A percentile compares a stretch with the other conserved stretches of the same genome.
These are phyloP conservation scores for Oppia nitens DNA, from an alignment of 1,140 invertebrate species.

Conservation along the genomic window DNA sequence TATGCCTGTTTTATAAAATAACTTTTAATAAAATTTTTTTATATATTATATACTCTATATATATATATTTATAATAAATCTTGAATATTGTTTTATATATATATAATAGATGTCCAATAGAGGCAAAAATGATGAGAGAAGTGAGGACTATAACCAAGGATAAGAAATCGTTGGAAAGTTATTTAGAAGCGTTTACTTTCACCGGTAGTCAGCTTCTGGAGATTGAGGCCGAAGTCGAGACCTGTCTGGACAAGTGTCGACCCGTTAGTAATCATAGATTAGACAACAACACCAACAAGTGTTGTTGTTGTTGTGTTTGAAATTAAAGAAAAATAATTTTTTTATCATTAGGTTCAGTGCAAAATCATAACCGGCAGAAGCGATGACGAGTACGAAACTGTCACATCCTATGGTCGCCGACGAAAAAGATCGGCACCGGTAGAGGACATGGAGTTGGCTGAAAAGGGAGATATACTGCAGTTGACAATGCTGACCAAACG, in stretches of 20 bases:
- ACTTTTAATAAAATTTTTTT: too few relatives aligned
- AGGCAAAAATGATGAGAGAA: conserved; percentile 24
- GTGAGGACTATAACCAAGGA: conserved; percentile 19
- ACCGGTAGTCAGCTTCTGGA: conserved; percentile 20
- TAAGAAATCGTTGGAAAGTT: conserved; percentile 21
- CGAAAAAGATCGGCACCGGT: neutral
- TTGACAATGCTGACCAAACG: conserved; percentile 17
- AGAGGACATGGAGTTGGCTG: neutral
- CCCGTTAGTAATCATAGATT: conserved; percentile 17
- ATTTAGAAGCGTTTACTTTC: conserved; percentile 23
- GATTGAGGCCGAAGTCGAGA: conserved; percentile 24
- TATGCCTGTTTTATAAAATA: too few relatives aligned
- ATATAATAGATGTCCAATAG: conserved; percentile 20
- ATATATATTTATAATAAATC: too few relatives aligned
- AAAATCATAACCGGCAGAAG: conserved; percentile 19
- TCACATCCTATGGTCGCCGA: conserved; percentile 19
- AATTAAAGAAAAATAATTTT: neutral
- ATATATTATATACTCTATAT: too few relatives aligned
- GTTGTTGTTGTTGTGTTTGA: neutral
- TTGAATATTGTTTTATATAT: too few relatives aligned
- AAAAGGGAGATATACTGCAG: conserved; percentile 13
- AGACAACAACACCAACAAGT: neutral
- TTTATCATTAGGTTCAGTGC: conserved; percentile 19
- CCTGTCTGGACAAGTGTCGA: conserved; percentile 21
- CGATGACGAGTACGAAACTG: conserved; percentile 20